phyloP scores from a whole-genome alignment of 1,140 invertebrate genomes.

The Pachypeltis micranthus region DNA sequence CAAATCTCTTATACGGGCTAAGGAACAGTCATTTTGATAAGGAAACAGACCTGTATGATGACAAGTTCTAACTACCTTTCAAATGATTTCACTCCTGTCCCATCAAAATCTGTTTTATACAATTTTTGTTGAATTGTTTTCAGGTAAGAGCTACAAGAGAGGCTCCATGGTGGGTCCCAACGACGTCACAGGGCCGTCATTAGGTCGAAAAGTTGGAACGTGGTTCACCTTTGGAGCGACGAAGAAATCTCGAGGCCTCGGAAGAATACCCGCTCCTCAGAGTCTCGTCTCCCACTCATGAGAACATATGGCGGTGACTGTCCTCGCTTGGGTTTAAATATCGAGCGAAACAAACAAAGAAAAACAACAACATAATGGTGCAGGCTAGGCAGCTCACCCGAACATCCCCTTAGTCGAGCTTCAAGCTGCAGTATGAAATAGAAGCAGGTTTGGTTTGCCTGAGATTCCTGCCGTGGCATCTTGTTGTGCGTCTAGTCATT shows the following conservation, averaged over 20 bases:
- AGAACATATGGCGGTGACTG: constrained; percentile 23
- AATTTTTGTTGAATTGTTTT: constrained; percentile 26
- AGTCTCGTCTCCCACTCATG: constrained; percentile 25
- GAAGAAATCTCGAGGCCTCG: constrained; percentile 37
- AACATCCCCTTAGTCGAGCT: background rate
- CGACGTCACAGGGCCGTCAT: constrained; percentile 33
- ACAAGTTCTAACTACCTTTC: no score
- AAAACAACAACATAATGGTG: background rate
- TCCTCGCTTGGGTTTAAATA: constrained; percentile 24
- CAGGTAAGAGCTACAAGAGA: constrained; percentile 41
- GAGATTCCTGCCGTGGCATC: background rate
- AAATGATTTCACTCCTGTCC: background rate
- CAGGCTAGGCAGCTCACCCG: background rate
- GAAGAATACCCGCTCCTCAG: constrained; percentile 20
- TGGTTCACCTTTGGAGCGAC: constrained; percentile 46
- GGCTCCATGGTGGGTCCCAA: constrained; percentile 25
- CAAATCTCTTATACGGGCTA: no score
- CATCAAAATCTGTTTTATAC: background rate
- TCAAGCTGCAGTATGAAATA: background rate
- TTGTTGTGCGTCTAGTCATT: constrained; percentile 1
- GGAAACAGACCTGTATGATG: no score
- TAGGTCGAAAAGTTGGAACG: constrained; percentile 45
- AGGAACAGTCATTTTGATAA: no score
- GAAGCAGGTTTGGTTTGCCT: background rate
- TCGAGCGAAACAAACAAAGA: background rate